phyloP scores from a whole-genome alignment of 1,140 invertebrate genomes.

The Coenobita brevimanus region DNA sequence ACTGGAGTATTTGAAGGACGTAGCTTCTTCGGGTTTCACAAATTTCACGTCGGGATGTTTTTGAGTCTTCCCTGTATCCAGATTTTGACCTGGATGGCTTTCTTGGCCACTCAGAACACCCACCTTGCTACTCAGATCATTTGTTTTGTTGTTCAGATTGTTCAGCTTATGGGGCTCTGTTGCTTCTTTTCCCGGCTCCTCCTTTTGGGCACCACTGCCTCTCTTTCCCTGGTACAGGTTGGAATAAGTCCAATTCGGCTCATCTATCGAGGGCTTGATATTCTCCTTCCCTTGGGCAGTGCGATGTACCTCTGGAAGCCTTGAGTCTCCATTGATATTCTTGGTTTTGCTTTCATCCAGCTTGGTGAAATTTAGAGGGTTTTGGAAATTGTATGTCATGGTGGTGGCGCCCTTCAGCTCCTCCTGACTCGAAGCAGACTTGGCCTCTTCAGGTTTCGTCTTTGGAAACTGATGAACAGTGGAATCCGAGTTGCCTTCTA shows the following conservation, averaged over 20 bases:
- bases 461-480: not conserved
- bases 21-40: too few species aligned
- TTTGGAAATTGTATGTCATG: not conserved
- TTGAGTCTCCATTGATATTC: not conserved
- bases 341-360: not conserved
- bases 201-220: not conserved
- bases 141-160: too few species aligned
- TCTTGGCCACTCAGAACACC: too few species aligned
- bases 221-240: not conserved
- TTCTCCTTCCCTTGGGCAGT: constrained; percentile 37
- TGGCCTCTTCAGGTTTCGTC: not conserved
- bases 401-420: not conserved
- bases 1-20: too few species aligned
- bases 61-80: too few species aligned
- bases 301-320: not conserved
- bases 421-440: not conserved
- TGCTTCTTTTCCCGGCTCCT: not conserved
- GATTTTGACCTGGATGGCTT: too few species aligned
- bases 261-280: constrained; percentile 32
- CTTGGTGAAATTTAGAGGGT: not conserved
- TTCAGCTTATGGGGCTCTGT: not conserved
- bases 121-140: too few species aligned
- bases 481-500: constrained; percentile 11
- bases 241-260: constrained; percentile 24
- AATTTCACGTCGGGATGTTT: too few species aligned